Evolutionary conservation across 2,888 invertebrate genomes (phyloP), one percentile per base, ranked within the genome.

Genomic region (Drosophila falleni): DNA sequence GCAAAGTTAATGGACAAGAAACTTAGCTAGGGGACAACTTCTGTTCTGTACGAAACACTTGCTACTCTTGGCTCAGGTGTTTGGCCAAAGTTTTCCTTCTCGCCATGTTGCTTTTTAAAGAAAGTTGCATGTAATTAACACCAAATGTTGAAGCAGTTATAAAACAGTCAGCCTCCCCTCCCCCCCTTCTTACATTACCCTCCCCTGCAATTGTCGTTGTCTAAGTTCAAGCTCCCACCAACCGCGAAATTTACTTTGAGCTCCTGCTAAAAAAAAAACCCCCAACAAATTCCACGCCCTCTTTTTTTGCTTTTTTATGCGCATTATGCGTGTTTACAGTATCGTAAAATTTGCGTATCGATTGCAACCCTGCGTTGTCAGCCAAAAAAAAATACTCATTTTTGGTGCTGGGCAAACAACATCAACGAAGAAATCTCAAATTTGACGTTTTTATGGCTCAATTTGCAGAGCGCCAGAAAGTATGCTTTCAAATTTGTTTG

Each of bases 321-420:
- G 70, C 73, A 77, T 88, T 80, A 82, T 81, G 79, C 87, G 79
- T 90, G 90, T 88, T 88, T 85, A 87, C 89, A 79, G 78, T 72
- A 83, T 88, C 88, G 81, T 88, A 78, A 90, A 87, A 89, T 87
- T 89, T 73, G 72, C 72, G 55, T 82, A 89, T 88, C 87, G 87
- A 89, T 88, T 82, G 75, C 79, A 54, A 46, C 53, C 26, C 47
- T 35, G 46, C 47, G 44, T 47, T 23, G 56, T 29, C 16, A 61
- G 35, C 49, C 60, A 16, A 47, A 69, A 49, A 53, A 4, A 60
- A 39, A 64, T 53, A 69, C 54, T 54, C 54, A 63, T 66, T 53
- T 70, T 55, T 60, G 46, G 23, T 55, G 76, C 49, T 70, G 49
- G 33, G 72, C 67, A 75, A 76, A 69, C 65, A 74, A 55, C 71